phyloP scores from a whole-genome alignment of 2,113 vertebrate genomes.

The Cephalopholis sonnerati region DNA sequence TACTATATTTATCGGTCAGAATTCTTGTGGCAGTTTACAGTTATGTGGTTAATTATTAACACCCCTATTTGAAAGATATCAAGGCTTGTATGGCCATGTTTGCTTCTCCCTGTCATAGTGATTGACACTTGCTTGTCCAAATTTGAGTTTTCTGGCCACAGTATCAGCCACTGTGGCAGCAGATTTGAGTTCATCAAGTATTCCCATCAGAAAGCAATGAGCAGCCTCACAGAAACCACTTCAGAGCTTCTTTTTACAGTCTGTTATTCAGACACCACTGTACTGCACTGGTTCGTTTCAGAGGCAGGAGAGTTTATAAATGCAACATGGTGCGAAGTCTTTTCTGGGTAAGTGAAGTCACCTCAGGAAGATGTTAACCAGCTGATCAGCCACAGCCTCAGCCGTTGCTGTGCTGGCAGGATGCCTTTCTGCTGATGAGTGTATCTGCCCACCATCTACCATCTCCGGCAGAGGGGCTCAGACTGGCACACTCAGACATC shows the following conservation, averaged over 20 bases:
- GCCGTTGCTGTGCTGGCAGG: constrained; percentile 57
- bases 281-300: background rate
- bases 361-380: constrained; percentile 37
- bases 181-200: background rate
- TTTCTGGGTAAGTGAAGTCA: constrained; percentile 29
- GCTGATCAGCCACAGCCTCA: constrained; percentile 32
- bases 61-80: background rate
- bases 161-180: background rate
- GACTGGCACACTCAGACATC: background rate
- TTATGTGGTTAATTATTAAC: too few relatives aligned
- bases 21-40: too few relatives aligned
- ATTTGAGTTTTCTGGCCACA: background rate
- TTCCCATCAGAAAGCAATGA: background rate
- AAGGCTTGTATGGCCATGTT: background rate
- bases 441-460: constrained; percentile 40
- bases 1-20: too few relatives aligned
- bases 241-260: background rate
- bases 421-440: constrained; percentile 46
- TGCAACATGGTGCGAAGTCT: constrained; percentile 10
- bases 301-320: background rate
- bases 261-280: background rate
- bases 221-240: background rate
- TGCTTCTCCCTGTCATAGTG: background rate
- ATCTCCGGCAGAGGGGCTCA: constrained; percentile 18
- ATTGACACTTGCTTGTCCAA: background rate